Base-by-base conservation (phyloP, 2,113 vertebrate species). In the Gallinago media region DNA sequence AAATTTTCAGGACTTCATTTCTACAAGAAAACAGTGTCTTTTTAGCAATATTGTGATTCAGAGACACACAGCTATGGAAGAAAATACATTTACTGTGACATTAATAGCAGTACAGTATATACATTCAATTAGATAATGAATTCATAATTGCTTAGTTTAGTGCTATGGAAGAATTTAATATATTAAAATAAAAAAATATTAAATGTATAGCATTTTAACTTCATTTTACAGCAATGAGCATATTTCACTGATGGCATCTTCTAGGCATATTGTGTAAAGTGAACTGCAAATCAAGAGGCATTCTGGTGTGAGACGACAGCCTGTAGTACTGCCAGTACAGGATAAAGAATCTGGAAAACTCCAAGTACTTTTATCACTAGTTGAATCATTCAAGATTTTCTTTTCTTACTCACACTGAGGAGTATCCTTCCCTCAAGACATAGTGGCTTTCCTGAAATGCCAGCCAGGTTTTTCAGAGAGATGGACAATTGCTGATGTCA, bases 41-140 rank as follows among this genome's bases (percentile, higher is more conserved):
- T 92, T 65, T 66, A 76, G 36, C 13, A 95, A 63, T 66, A 29
- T 50, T 83, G 29, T 47, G 59, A 84, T 90, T 80, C 72, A 92
- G 54, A 88, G 74, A 38, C 8, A 66, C 62, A 36, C 4, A 55
- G 25, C 63, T 92, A 46, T 67, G 65, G 36, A 44, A 85, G 59
- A 70, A 90, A 93, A 95, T 75, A 70, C 42, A 59, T 91, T 67
- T 86, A 27, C 59, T 86, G 46, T 83, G 94, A 83, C 92, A 80
- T n/a, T 85, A 92, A 91, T 83, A 77, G 50, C 22, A 29, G 50
- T 71, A 31, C 55, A 56, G 54, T 18, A 61, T 58, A 62, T 85
- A 70, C 21, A 42, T 90, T 83, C 75, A 73, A 71, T 92, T 88
- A 88, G 68, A 32, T 46, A 87, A 71, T 67, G 65, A 88, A 77